Conservation (phyloP, 37 sponge, comb jelly and placozoan species). For the Agelas oroides region DNA sequence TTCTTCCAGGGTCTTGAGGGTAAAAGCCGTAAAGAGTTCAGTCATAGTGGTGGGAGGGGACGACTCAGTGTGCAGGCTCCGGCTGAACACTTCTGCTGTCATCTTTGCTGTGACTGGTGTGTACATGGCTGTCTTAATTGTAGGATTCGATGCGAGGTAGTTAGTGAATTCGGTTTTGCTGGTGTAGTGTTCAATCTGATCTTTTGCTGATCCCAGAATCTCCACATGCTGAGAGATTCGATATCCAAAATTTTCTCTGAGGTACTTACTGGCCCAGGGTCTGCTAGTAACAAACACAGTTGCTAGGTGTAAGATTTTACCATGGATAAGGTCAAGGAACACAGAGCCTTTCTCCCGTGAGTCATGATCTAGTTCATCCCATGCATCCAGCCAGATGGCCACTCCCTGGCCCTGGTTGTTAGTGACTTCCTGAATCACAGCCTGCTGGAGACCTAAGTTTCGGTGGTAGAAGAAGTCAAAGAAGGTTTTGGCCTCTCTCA, state of each 20-base stretch:
- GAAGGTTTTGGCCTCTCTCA: too few relatives aligned
- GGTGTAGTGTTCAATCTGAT: conserved; percentile 3
- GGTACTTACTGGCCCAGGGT: conserved; percentile 12
- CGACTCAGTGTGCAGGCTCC: background rate
- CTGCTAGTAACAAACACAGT: conserved; percentile 34
- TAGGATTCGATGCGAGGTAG: conserved; percentile 13
- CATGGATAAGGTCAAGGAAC: conserved; percentile 7
- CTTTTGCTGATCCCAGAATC: conserved; percentile 20
- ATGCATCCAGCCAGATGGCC: too few relatives aligned
- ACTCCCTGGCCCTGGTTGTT: too few relatives aligned
- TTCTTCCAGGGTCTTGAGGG: background rate
- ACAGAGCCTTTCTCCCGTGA: background rate
- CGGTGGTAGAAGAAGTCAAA: conserved; percentile 10
- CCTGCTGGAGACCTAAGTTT: background rate
- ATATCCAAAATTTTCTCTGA: background rate
- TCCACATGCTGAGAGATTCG: background rate
- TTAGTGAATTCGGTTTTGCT: background rate
- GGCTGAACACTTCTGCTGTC: background rate
- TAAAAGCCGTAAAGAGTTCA: conserved; percentile 18
- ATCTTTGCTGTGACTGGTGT: conserved; percentile 25
- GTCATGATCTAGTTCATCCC: conserved; percentile 22
- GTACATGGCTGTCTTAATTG: too few relatives aligned
- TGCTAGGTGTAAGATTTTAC: background rate
- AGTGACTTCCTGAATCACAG: background rate
- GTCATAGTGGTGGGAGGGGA: too few relatives aligned